Percentiles rank a stretch among this genome's conserved stretches.
Evolutionary conservation across 2,888 invertebrate genomes (phyloP).

Genomic region (Lithophane ornitopus): DNA sequence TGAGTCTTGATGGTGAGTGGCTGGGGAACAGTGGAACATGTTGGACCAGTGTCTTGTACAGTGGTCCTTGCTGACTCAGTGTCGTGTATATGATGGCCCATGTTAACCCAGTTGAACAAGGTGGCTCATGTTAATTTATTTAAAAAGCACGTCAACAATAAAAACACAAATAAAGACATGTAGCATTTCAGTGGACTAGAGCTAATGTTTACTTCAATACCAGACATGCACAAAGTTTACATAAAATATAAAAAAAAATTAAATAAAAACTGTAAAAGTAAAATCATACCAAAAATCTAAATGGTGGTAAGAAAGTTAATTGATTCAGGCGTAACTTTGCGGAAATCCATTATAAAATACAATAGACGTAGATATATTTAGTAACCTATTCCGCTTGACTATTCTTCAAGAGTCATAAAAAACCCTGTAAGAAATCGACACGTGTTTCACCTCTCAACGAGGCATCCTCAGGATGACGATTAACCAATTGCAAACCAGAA

Average conservation of each 20-base stretch:
- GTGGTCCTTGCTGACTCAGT: background rate
- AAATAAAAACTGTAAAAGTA: background rate
- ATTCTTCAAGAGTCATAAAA: too few species aligned
- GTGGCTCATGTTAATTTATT: background rate
- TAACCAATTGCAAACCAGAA: too few species aligned
- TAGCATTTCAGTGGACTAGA: background rate
- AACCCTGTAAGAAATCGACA: too few species aligned
- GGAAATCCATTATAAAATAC: too few species aligned
- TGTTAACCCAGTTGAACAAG: background rate
- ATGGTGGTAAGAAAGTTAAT: too few species aligned
- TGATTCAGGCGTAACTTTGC: too few species aligned
- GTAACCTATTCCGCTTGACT: too few species aligned
- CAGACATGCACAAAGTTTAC: background rate
- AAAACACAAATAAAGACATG: background rate
- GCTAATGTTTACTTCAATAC: background rate
- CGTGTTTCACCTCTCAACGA: too few species aligned
- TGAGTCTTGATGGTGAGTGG: conserved; percentile 80
- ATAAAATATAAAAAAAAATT: background rate
- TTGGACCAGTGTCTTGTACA: background rate
- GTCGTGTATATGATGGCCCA: too few species aligned
- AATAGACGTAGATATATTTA: too few species aligned
- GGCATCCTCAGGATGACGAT: too few species aligned
- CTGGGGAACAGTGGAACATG: background rate
- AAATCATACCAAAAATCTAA: background rate
- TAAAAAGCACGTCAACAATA: background rate